Base-by-base conservation (phyloP, 2,797 vertebrate genomes). In the Hyperoplus immaculatus region DNA sequence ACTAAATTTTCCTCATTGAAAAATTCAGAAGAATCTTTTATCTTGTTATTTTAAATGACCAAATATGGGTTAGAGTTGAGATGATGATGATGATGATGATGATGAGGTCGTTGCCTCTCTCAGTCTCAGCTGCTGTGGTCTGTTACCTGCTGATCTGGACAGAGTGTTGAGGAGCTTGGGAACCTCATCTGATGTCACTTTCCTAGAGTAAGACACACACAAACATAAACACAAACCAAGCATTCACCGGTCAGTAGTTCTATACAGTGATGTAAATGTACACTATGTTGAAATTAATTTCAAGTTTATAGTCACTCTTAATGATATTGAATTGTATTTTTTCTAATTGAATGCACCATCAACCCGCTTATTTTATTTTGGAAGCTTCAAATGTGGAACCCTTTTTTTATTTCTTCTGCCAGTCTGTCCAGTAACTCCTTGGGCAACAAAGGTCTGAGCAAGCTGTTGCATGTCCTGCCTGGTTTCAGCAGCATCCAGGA, bases 151-250 rank as follows among this genome's bases (percentile, higher is more conserved):
- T 13, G 78, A 95, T 75, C 53, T 97, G 59, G 69, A 86, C 47
- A 89, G 65, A 59, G 80, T 98, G 65, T 95, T 87, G 74, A 41
- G 8, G 16, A 91, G 84, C 3, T 86, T 98, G 82, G 89, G 80
- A 80, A 69, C 68, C 4, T 95, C 92, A 36, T 61, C 75, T 39
- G 61, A 72, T 13, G 3, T 96, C 78, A 90, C 87, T 0, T 56
- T 93, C 46, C 83, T 99, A 6, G 95, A 99, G 97, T 99, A 95
- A 97, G 96, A 78, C 8, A 11, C 53, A 58, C 43, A 47, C 43
- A 71, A 66, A 58, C 56, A 49, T 51, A 36, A 6, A 53, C 10
- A 54, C 6, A 62, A 63, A 73, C 11, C 7, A 53, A 13, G 0
- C 46, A 18, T 42, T 18, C 10, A 66, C 12, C 12, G 43, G 6